Evolutionary conservation across 2,797 vertebrate species (phyloP).

Genomic region (Vespertilio murinus): DNA sequence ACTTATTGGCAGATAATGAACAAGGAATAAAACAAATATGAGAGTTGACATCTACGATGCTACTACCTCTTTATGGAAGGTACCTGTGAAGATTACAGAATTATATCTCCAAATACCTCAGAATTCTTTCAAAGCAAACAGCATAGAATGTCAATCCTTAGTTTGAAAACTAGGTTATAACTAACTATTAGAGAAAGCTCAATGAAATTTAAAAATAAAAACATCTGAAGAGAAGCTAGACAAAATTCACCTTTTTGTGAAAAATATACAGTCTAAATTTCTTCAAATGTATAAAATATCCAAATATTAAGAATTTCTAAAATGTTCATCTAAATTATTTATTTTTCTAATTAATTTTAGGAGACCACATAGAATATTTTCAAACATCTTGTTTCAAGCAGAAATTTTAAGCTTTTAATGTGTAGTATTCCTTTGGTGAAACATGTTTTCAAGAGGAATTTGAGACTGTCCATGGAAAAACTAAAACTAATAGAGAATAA

Average conservation of each 20-base stretch:
- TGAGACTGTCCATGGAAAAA: slow-evolving; percentile 54
- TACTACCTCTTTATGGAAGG: neutral
- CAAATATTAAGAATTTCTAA: neutral
- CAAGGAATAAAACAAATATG: neutral
- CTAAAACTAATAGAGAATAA: slow-evolving; percentile 63
- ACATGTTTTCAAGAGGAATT: slow-evolving; percentile 47
- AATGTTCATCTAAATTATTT: neutral
- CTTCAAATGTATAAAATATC: slow-evolving; percentile 22
- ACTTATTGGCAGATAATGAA: neutral
- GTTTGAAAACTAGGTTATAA: neutral
- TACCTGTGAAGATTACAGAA: neutral
- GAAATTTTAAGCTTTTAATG: slow-evolving; percentile 44
- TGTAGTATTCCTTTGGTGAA: slow-evolving; percentile 37
- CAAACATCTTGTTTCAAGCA: slow-evolving; percentile 32
- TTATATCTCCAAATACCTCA: neutral
- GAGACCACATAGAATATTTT: slow-evolving; percentile 7
- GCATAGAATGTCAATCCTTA: neutral
- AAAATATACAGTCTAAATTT: neutral
- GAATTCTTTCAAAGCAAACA: slow-evolving; percentile 2
- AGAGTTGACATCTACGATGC: neutral
- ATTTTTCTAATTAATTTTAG: slow-evolving; percentile 16
- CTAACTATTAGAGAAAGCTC: neutral
- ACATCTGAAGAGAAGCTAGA: neutral
- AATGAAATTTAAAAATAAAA: neutral
- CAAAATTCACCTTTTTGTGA: neutral